Conservation (phyloP, 2,797 vertebrate species). For the Pogoniulus pusillus region DNA sequence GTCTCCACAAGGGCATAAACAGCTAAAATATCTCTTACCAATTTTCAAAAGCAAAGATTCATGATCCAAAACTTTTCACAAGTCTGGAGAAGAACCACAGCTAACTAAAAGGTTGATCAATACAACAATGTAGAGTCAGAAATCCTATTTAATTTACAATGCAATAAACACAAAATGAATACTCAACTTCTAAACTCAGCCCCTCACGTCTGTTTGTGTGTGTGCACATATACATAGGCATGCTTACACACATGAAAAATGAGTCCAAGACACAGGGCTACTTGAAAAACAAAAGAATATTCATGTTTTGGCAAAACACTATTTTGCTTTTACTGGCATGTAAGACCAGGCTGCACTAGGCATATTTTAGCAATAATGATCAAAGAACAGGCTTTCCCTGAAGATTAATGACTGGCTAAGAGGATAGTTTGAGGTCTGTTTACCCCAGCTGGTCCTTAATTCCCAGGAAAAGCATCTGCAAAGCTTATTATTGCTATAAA, state of each 20-base stretch:
- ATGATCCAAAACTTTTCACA: not conserved
- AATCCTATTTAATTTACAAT: not conserved
- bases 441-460: slow-evolving; percentile 70
- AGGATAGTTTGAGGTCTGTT: slow-evolving; percentile 71
- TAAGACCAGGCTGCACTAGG: slow-evolving; percentile 38
- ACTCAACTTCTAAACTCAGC: slow-evolving; percentile 12
- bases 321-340: slow-evolving; percentile 54
- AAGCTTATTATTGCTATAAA: slow-evolving; percentile 67
- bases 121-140: not conserved
- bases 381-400: slow-evolving; percentile 68
- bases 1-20: not conserved
- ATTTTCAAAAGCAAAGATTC: not conserved
- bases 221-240: not conserved
- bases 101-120: not conserved
- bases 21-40: not conserved
- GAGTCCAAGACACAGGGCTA: slow-evolving; percentile 16
- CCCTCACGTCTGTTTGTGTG: not conserved
- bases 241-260: slow-evolving; percentile 22
- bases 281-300: slow-evolving; percentile 54
- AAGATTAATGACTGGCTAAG: slow-evolving; percentile 72
- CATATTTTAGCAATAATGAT: slow-evolving; percentile 72
- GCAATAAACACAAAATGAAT: not conserved
- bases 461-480: slow-evolving; percentile 69
- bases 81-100: not conserved
- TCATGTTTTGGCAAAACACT: slow-evolving; percentile 62